Evolutionary conservation across 1,140 invertebrate genomes (phyloP).

Genomic region (Apolygus lucorum): DNA sequence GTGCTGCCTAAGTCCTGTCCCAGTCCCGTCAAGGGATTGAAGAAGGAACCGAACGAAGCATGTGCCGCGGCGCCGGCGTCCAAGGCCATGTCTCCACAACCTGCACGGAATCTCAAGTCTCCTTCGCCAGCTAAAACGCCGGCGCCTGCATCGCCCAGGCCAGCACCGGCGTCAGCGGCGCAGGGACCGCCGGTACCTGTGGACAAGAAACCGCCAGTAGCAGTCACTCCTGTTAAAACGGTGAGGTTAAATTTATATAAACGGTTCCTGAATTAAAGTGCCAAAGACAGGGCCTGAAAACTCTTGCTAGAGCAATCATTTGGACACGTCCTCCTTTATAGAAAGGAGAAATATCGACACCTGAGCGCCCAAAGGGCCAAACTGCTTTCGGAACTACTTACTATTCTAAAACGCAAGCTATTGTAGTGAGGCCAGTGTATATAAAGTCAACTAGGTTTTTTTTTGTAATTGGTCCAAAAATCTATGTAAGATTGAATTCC

Average conservation of each 20-base stretch:
- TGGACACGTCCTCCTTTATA: neutral
- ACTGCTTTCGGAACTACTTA: no score
- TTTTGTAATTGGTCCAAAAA: no score
- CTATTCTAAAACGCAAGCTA: no score
- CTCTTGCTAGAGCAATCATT: no score
- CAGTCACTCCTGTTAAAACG: neutral
- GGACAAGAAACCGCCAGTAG: neutral
- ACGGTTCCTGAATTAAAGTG: no score
- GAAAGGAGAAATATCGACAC: no score
- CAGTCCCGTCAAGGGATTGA: neutral
- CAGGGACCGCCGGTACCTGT: constrained; percentile 35
- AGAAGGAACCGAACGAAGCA: neutral
- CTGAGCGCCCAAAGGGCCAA: no score
- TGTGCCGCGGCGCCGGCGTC: neutral
- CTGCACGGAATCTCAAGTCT: constrained; percentile 21
- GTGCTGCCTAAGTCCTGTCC: neutral
- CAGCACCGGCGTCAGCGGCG: constrained; percentile 27
- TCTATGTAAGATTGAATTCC: no score
- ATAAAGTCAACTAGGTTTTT: no score
- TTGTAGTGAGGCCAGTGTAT: no score
- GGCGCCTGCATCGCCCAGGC: constrained; percentile 36
- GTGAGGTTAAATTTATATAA: no score
- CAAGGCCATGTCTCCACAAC: neutral
- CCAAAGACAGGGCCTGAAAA: no score
- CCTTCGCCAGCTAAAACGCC: constrained; percentile 38